These are phyloP conservation scores for Glossophaga mutica DNA, from an alignment of 2,797 vertebrate genomes.

Conservation along the genomic window DNA sequence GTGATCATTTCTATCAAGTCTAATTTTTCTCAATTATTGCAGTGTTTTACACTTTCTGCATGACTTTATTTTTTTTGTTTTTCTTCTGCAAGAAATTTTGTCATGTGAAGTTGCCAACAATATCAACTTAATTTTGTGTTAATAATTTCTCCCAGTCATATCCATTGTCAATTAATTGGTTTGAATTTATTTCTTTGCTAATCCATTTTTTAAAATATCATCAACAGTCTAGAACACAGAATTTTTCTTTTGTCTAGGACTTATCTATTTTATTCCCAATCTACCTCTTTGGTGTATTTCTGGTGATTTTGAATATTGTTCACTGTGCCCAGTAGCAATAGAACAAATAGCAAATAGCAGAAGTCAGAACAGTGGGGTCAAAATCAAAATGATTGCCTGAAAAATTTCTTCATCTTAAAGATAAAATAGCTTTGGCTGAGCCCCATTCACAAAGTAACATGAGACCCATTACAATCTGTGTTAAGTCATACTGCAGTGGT, in stretches of 20 bases:
- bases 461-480: not conserved
- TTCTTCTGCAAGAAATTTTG: not conserved
- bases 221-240: not conserved
- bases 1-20: not conserved
- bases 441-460: not conserved
- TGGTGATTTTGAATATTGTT: not conserved
- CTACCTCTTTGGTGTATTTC: not conserved
- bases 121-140: not conserved
- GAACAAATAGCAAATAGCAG: not conserved
- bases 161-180: not conserved
- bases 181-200: conserved; percentile 3
- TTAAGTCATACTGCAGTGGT: not conserved
- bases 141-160: not conserved
- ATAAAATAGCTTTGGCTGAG: not conserved
- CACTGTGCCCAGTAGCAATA: not conserved
- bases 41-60: not conserved
- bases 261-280: not conserved
- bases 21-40: conserved; percentile 20
- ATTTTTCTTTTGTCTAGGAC: not conserved
- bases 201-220: not conserved
- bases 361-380: not conserved
- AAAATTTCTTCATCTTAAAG: not conserved
- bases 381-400: not conserved
- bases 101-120: not conserved
- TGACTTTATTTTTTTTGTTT: not conserved